phyloP scores from a whole-genome alignment of 1,140 invertebrate genomes.

The Drosophila takahashii region DNA sequence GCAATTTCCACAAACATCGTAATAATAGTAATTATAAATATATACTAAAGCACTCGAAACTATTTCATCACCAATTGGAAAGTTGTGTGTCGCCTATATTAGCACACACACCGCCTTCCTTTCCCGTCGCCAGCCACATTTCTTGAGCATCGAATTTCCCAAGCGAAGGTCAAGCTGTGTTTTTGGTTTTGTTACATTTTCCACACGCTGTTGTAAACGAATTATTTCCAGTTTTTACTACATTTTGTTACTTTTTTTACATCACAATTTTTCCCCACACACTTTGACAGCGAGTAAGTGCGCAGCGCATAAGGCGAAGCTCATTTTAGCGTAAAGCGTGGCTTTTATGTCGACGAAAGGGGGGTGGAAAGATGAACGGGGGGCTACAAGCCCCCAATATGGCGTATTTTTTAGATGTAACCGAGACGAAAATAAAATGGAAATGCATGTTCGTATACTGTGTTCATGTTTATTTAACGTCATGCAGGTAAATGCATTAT shows the following conservation, averaged over 20 bases:
- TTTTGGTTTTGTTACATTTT: conserved; percentile 51
- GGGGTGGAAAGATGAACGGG: neutral
- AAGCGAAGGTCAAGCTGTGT: conserved; percentile 71
- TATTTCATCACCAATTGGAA: conserved; percentile 68
- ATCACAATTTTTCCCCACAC: conserved; percentile 50
- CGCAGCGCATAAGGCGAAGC: conserved; percentile 68
- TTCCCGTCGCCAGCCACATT: neutral
- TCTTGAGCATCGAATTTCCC: conserved; percentile 66
- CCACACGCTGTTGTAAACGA: conserved; percentile 19
- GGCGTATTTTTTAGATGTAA: conserved; percentile 43
- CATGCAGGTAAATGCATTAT: conserved; percentile 17
- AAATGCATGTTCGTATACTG: conserved; percentile 22
- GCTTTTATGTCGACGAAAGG: conserved; percentile 61
- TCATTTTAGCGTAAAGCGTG: conserved; percentile 70
- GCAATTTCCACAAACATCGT: conserved; percentile 22
- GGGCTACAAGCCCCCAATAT: conserved; percentile 28
- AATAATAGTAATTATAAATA: conserved; percentile 16
- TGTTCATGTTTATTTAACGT: conserved; percentile 2
- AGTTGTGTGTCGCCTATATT: conserved; percentile 66
- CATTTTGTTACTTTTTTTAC: conserved; percentile 52
- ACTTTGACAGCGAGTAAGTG: conserved; percentile 28
- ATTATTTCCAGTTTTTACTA: conserved; percentile 67
- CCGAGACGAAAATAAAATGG: conserved; percentile 51
- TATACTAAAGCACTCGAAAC: conserved; percentile 47
- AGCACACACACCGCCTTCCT: neutral